A percentile compares a stretch with the other conserved stretches of the same genome.
Evolutionary conservation across 1,140 invertebrate genomes (phyloP).

Genomic region (Triops cancriformis): DNA sequence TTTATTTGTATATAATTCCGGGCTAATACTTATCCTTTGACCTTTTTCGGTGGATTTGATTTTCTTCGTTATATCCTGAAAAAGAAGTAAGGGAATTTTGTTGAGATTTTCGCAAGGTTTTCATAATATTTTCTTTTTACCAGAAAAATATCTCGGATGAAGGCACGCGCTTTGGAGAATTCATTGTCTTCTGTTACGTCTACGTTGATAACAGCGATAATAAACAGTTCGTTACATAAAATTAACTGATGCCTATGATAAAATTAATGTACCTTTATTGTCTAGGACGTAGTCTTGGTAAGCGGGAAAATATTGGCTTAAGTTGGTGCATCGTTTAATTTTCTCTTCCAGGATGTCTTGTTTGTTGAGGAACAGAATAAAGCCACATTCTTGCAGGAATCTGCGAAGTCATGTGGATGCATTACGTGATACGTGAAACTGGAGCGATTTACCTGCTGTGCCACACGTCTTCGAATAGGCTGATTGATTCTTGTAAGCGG

Average conservation of each 20-base stretch:
- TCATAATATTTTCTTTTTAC: conserved; percentile 39
- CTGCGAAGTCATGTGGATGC: conserved; percentile 38
- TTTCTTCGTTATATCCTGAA: neutral
- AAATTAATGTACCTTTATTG: conserved; percentile 35
- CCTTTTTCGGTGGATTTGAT: neutral
- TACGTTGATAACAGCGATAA: conserved; percentile 21
- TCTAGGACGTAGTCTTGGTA: conserved; percentile 47
- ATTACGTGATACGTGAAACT: neutral
- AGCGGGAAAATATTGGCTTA: conserved; percentile 56
- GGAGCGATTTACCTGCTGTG: conserved; percentile 52
- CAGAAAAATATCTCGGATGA: conserved; percentile 57
- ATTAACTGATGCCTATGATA: neutral
- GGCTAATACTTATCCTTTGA: neutral
- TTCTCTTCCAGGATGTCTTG: conserved; percentile 67
- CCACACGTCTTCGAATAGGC: conserved; percentile 66
- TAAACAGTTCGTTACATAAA: conserved; percentile 16
- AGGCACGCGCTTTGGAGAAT: conserved; percentile 54
- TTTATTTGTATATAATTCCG: neutral
- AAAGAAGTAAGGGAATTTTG: neutral
- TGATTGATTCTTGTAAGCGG: conserved; percentile 57
- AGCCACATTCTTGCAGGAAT: conserved; percentile 59
- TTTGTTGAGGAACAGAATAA: conserved; percentile 74
- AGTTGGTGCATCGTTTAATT: conserved; percentile 51
- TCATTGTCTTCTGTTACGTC: conserved; percentile 46
- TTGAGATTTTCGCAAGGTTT: neutral